phyloP scores from a whole-genome alignment of 2,797 vertebrate species.

The Phataginus tricuspis region DNA sequence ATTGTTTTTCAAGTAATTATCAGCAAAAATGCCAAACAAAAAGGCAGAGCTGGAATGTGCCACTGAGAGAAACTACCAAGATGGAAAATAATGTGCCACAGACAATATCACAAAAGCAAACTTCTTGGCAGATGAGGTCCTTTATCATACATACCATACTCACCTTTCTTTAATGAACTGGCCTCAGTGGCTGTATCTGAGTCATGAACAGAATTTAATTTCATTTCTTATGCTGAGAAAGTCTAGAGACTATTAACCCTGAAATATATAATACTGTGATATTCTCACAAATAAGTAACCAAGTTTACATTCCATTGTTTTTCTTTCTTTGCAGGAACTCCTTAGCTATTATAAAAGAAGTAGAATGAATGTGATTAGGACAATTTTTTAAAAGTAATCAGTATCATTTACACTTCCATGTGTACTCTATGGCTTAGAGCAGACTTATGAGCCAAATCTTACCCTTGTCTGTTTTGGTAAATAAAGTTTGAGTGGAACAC shows the following conservation, averaged over 20 bases:
- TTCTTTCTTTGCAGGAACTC: not conserved
- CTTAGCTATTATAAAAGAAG: not conserved
- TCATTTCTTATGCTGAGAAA: conserved; percentile 78
- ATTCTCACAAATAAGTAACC: conserved; percentile 8
- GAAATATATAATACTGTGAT: not conserved
- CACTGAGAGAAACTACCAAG: conserved; percentile 83
- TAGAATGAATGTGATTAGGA: not conserved
- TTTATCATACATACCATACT: conserved; percentile 74
- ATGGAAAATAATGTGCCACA: conserved; percentile 79
- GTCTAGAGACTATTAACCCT: conserved; percentile 68
- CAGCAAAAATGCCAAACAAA: conserved; percentile 84
- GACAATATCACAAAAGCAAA: conserved; percentile 69
- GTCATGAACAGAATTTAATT: conserved; percentile 75
- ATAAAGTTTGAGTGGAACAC: conserved; percentile 28
- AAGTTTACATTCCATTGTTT: not conserved
- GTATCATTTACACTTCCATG: not conserved
- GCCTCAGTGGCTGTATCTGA: conserved; percentile 69
- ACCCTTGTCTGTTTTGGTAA: not conserved
- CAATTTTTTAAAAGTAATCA: not conserved
- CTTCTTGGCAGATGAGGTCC: conserved; percentile 78
- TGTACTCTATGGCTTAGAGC: not conserved
- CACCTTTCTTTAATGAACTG: conserved; percentile 77
- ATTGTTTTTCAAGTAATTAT: conserved; percentile 86
- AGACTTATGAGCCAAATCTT: not conserved
- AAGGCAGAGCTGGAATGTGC: conserved; percentile 80